Base-by-base conservation (phyloP, 2,113 vertebrate genomes). In the Notechis scutatus region DNA sequence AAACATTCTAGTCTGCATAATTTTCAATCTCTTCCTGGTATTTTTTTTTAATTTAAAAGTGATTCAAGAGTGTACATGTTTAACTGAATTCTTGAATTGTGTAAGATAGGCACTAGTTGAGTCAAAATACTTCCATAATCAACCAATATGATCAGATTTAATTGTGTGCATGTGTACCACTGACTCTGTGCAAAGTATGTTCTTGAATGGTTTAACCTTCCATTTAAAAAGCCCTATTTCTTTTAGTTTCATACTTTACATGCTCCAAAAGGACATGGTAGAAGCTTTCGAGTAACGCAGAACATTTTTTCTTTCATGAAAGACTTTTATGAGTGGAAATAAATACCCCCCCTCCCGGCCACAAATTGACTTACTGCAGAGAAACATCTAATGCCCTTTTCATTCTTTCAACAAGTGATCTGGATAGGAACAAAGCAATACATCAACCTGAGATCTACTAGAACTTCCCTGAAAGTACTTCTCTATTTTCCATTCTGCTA, bases 201-300 rank as follows among this genome's bases (percentile, higher is more conserved):
- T 69, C 92, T 93, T 86, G 92, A 92, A 94, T 50, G 74, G 61
- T 64, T 64, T 69, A 89, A 42, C 4, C 14, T 45, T 45, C 56
- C 47, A 26, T 14, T 20, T 29, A 21, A 29, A 90, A 90, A 29
- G 12, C 34, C 18, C 24, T 50, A 39, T 39, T 23, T 89, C 20
- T 88, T 88, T 39, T 39, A 88, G n/a, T 7, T 12, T 89, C 34
- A n/a, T 39, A 42, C 12, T 21, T 34, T 29, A 26, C 26, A 42
- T 14, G 18, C 39, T 23, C 10, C 8, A 39, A 39, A 45, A 90
- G 57, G 55, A 5, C 39, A 61, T 9, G 2, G 0, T 26, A 8
- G 34, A 42, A 4, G 23, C 55, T 45, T 47, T 24, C 8, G 42
- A 42, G 59, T 29, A 34, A 12, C 1, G 5, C 88, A 90, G 23